Conservation (phyloP, 2,797 vertebrate species). For the Nannoperca obscura region DNA sequence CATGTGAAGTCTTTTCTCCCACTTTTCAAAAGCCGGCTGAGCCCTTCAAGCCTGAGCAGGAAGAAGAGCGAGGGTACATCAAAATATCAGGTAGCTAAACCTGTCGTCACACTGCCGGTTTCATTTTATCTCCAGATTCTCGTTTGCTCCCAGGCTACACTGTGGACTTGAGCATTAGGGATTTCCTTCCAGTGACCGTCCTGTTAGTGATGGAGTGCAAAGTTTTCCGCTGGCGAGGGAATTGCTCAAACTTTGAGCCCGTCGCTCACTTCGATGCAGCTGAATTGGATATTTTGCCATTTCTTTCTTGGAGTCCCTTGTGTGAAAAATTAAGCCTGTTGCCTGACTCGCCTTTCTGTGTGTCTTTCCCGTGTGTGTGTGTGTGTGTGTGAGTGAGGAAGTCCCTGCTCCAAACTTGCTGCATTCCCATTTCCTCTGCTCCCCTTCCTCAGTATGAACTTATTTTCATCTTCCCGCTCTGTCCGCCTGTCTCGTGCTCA, state of each 20-base stretch:
- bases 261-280: background rate
- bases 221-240: slow-evolving; percentile 8
- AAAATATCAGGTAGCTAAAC: slow-evolving; percentile 57
- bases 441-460: slow-evolving; percentile 60
- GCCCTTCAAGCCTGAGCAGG: slow-evolving; percentile 3
- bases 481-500: slow-evolving; percentile 50
- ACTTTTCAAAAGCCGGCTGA: slow-evolving; percentile 38
- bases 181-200: slow-evolving; percentile 29
- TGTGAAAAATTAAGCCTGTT: slow-evolving; percentile 18
- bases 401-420: slow-evolving; percentile 70
- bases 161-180: slow-evolving; percentile 8
- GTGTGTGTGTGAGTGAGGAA: slow-evolving; percentile 71
- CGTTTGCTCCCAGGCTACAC: slow-evolving; percentile 1
- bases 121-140: slow-evolving; percentile 36
- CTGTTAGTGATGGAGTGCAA: slow-evolving; percentile 10
- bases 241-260: slow-evolving; percentile 10
- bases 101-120: slow-evolving; percentile 31
- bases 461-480: slow-evolving; percentile 63
- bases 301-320: background rate
- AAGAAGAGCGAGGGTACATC: slow-evolving; percentile 29
- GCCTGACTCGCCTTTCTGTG: slow-evolving; percentile 33
- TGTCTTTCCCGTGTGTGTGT: slow-evolving; percentile 37
- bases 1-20: slow-evolving; percentile 26
- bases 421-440: slow-evolving; percentile 80
- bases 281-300: background rate